A percentile compares a stretch with the other conserved stretches of the same genome.
Evolutionary conservation across 1,140 invertebrate genomes (phyloP).

Genomic region (Drosophila serrata): DNA sequence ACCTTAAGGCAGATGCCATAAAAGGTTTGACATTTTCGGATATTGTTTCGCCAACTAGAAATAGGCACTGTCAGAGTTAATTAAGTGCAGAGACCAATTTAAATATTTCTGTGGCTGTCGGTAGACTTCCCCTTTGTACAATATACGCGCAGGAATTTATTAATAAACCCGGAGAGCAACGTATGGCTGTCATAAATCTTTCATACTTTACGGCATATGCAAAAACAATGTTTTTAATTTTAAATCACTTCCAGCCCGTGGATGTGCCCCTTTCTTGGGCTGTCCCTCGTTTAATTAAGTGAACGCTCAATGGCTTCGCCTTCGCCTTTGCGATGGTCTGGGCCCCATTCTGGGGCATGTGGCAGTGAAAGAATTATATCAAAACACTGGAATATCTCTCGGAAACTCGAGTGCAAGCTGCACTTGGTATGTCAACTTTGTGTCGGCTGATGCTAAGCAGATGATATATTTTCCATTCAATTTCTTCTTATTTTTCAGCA

Average conservation of each 20-base stretch:
- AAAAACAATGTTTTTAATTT: conserved; percentile 76
- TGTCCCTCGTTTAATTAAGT: conserved; percentile 73
- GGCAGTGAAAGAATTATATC: conserved; percentile 80
- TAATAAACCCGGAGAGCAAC: conserved; percentile 65
- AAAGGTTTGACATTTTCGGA: conserved; percentile 38
- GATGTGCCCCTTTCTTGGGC: conserved; percentile 25
- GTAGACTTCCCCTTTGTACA: conserved; percentile 30
- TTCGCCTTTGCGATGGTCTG: conserved; percentile 23
- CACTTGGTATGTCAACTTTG: conserved; percentile 83
- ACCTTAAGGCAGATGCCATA: conserved; percentile 14
- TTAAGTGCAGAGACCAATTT: conserved; percentile 66
- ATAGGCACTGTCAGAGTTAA: conserved; percentile 59
- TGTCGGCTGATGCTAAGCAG: conserved; percentile 74
- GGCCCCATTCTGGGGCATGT: conserved; percentile 37
- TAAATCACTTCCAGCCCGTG: conserved; percentile 62
- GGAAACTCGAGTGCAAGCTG: conserved; percentile 54
- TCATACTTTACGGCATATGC: conserved; percentile 76
- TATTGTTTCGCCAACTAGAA: conserved; percentile 23
- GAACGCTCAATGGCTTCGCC: conserved; percentile 51
- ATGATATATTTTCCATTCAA: conserved; percentile 38
- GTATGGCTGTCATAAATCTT: conserved; percentile 80
- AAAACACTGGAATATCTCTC: conserved; percentile 65
- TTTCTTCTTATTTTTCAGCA: conserved; percentile 55
- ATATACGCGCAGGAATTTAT: conserved; percentile 58
- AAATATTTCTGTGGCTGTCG: conserved; percentile 60